A percentile compares a stretch with the other conserved stretches of the same genome.
These are phyloP conservation scores for Buteo buteo DNA, from an alignment of 2,113 vertebrate genomes.

Conservation along the genomic window DNA sequence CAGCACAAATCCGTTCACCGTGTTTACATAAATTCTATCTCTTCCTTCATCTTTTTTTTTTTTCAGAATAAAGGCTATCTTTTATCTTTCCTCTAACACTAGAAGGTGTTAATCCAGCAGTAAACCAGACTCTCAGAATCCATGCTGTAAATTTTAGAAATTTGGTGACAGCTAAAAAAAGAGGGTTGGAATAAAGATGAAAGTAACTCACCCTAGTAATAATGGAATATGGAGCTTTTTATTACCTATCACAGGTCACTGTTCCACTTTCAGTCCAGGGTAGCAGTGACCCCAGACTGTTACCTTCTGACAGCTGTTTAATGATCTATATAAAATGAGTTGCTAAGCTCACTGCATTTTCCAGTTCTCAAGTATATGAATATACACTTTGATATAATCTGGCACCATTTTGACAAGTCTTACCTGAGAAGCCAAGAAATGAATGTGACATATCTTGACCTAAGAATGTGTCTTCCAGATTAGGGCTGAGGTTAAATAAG, in stretches of 20 bases:
- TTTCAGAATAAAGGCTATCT: neutral
- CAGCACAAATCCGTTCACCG: neutral
- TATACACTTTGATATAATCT: neutral
- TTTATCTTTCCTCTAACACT: neutral
- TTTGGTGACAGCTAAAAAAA: neutral
- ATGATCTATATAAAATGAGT: neutral
- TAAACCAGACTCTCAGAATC: neutral
- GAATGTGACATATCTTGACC: neutral
- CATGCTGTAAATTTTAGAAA: neutral
- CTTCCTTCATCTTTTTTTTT: neutral
- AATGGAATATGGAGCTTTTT: conserved; percentile 18
- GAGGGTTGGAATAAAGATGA: neutral
- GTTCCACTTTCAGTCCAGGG: neutral
- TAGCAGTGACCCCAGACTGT: neutral
- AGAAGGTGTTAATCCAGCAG: neutral
- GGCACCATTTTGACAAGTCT: neutral
- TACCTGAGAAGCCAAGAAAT: neutral
- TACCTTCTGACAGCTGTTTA: neutral
- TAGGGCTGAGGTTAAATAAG: neutral
- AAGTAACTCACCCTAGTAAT: neutral
- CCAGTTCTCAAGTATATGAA: neutral
- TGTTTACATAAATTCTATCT: neutral
- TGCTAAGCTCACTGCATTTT: neutral
- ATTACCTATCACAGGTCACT: neutral
- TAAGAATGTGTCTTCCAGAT: neutral